These are phyloP conservation scores for Poeciliopsis prolifica DNA, from an alignment of 2,113 vertebrate species.

Conservation along the genomic window DNA sequence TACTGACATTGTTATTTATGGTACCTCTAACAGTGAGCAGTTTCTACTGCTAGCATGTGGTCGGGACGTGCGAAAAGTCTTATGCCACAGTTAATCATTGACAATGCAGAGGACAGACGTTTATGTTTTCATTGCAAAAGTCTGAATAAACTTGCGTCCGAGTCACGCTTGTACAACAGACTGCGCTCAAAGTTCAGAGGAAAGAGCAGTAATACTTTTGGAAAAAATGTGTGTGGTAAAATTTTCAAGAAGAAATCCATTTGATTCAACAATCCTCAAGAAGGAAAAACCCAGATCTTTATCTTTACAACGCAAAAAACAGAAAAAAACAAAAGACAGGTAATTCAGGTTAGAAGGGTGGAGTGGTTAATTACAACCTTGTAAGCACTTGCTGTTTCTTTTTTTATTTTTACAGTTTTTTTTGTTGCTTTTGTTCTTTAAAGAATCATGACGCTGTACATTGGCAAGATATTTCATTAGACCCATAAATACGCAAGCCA, in stretches of 20 bases:
- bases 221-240: neutral
- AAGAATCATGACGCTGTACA: too few species aligned
- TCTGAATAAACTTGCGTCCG: slow-evolving; percentile 17
- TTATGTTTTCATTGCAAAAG: slow-evolving; percentile 18
- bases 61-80: slow-evolving; percentile 27
- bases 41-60: neutral
- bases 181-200: neutral
- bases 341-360: slow-evolving; percentile 12
- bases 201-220: neutral
- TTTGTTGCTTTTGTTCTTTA: neutral
- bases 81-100: slow-evolving; percentile 52
- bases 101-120: slow-evolving; percentile 34
- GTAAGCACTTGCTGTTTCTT: neutral
- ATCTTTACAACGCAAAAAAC: slow-evolving; percentile 13
- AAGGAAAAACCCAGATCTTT: neutral
- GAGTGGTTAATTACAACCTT: slow-evolving; percentile 8
- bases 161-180: slow-evolving; percentile 7
- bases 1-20: slow-evolving; percentile 15
- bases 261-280: neutral
- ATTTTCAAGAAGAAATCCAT: neutral
- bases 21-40: neutral
- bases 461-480: too few species aligned
- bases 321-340: slow-evolving; percentile 9
- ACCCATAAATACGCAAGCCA: too few species aligned
- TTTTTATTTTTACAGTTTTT: too few species aligned